A percentile compares a stretch with the other conserved stretches of the same genome.
Evolutionary conservation across 2,888 invertebrate species (phyloP).

Genomic region (Diploptera punctata): DNA sequence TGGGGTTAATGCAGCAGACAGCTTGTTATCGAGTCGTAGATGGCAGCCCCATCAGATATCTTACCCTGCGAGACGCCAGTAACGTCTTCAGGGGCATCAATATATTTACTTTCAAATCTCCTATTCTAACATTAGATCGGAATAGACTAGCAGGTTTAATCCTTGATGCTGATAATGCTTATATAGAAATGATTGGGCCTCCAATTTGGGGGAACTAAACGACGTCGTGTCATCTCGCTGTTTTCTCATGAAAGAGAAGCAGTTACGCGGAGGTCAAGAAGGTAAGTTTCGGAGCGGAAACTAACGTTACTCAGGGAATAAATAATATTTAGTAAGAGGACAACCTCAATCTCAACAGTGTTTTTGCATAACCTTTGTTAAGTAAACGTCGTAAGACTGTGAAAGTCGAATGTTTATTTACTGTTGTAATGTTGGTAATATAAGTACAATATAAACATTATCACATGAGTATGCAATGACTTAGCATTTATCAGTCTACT

Average conservation of each 20-base stretch:
- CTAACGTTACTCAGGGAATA: neutral
- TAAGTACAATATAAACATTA: constrained; percentile 7
- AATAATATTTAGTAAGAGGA: no score
- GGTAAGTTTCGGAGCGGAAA: neutral
- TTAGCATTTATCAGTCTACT: neutral
- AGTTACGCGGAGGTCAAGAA: neutral
- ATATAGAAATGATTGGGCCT: no score
- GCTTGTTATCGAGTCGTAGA: no score
- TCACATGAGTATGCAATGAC: neutral
- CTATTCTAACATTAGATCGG: no score
- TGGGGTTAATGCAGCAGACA: no score
- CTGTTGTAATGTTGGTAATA: neutral
- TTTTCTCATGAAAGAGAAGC: neutral
- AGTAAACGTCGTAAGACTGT: neutral
- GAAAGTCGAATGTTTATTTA: neutral
- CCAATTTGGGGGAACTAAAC: no score
- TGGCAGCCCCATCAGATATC: no score
- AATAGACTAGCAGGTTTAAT: no score
- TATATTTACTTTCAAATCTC: no score
- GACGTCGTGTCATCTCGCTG: neutral
- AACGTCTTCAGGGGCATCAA: no score
- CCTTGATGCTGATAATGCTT: no score
- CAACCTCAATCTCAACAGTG: neutral
- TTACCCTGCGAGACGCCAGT: no score
- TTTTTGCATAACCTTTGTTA: neutral